These are phyloP conservation scores for Paraescarpia echinospica DNA, from an alignment of 1,140 invertebrate species.

Conservation along the genomic window DNA sequence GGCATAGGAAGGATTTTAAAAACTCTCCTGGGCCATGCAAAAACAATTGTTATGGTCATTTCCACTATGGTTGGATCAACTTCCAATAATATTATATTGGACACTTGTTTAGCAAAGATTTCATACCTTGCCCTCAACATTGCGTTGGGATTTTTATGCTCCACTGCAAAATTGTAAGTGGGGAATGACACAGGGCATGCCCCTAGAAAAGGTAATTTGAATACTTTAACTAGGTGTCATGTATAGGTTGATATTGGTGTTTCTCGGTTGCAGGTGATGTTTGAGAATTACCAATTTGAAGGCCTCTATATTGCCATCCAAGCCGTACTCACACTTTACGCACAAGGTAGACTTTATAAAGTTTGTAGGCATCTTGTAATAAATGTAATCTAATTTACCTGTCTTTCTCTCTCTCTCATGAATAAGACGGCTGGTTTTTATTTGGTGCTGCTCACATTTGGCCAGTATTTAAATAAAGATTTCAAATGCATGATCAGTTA, in stretches of 20 bases:
- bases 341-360: constrained; percentile 78
- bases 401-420: background rate
- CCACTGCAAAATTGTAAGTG: too few relatives aligned
- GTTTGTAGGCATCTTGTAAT: constrained; percentile 5
- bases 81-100: too few relatives aligned
- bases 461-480: background rate
- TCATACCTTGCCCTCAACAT: too few relatives aligned
- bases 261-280: constrained; percentile 81
- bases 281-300: constrained; percentile 97
- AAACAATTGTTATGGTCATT: too few relatives aligned
- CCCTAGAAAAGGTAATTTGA: background rate
- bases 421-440: background rate
- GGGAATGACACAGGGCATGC: too few relatives aligned
- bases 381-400: background rate
- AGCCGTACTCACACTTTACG: constrained; percentile 96
- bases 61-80: too few relatives aligned
- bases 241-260: background rate
- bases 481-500: background rate
- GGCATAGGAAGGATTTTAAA: too few relatives aligned
- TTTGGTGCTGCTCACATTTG: background rate
- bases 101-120: too few relatives aligned
- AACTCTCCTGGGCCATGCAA: too few relatives aligned
- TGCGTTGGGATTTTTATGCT: too few relatives aligned
- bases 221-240: background rate
- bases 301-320: constrained; percentile 93